These are phyloP conservation scores for Leptatherina wallacei DNA, from an alignment of 2,797 vertebrate species.

Conservation along the genomic window DNA sequence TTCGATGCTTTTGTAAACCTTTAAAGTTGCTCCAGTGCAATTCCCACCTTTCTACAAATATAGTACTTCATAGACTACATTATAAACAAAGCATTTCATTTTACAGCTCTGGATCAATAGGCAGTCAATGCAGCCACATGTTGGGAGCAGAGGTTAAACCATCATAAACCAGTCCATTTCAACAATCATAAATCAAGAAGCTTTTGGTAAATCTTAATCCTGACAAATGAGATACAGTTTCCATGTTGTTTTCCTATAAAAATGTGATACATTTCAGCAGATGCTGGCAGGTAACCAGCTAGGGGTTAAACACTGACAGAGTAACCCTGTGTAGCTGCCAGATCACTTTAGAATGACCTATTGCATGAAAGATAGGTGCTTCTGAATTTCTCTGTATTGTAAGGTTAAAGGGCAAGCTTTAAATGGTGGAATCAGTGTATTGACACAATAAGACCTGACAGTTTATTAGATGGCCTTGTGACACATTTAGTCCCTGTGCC, in stretches of 20 bases:
- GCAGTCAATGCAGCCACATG: slow-evolving; percentile 68
- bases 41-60: slow-evolving; percentile 23
- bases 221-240: slow-evolving; percentile 67
- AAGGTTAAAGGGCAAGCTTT: slow-evolving; percentile 84
- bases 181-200: slow-evolving; percentile 74
- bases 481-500: slow-evolving; percentile 77
- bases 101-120: slow-evolving; percentile 75
- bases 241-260: slow-evolving; percentile 33
- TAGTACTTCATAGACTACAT: slow-evolving; percentile 49
- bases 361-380: slow-evolving; percentile 74
- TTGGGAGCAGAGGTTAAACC: slow-evolving; percentile 74
- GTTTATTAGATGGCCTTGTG: slow-evolving; percentile 85
- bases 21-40: slow-evolving; percentile 21
- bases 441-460: slow-evolving; percentile 88
- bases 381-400: slow-evolving; percentile 66
- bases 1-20: slow-evolving; percentile 28
- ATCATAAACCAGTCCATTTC: slow-evolving; percentile 77
- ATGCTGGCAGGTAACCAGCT: slow-evolving; percentile 53
- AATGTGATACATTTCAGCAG: slow-evolving; percentile 56
- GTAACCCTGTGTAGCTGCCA: slow-evolving; percentile 58
- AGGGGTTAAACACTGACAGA: slow-evolving; percentile 74
- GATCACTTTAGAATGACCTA: slow-evolving; percentile 80
- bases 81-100: slow-evolving; percentile 69
- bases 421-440: slow-evolving; percentile 85
- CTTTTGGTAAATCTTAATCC: slow-evolving; percentile 67